Evolutionary conservation across 2,888 invertebrate genomes (phyloP).

Genomic region (Andricus quercusramuli): DNA sequence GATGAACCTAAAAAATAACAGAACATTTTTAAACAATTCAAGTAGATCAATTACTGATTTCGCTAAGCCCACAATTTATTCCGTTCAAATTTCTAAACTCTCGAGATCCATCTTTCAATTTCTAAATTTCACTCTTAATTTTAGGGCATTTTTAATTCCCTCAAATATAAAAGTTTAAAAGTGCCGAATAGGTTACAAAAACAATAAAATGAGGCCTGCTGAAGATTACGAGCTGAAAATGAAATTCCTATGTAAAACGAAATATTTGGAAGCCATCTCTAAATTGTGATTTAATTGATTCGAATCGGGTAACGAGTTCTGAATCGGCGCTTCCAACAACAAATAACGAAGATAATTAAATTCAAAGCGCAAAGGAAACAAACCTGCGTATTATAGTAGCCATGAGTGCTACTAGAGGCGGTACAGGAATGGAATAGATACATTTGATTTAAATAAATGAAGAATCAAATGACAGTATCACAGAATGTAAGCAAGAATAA

Average conservation of each 20-base stretch:
- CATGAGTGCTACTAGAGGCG: constrained; percentile 25
- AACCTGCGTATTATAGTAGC: constrained; percentile 23
- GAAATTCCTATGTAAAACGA: not conserved
- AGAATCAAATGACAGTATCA: constrained; percentile 4
- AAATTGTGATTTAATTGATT: not conserved
- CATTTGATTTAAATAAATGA: constrained; percentile 62
- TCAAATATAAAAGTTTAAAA: too few species aligned
- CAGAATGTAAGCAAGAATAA: constrained; percentile 9
- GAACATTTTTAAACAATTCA: not conserved
- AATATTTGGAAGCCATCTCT: not conserved
- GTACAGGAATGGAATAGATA: constrained; percentile 64
- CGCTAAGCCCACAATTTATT: not conserved
- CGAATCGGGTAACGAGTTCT: not conserved
- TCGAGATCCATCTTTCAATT: too few species aligned
- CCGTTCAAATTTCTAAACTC: not conserved
- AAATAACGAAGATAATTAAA: not conserved
- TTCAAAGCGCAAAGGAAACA: not conserved
- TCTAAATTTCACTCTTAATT: too few species aligned
- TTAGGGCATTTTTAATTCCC: too few species aligned
- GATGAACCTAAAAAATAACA: constrained; percentile 70
- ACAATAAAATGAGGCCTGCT: not conserved
- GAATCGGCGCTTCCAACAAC: not conserved
- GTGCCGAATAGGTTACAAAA: not conserved
- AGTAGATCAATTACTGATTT: not conserved
- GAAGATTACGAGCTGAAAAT: not conserved